A percentile compares a stretch with the other conserved stretches of the same genome.
Evolutionary conservation across 2,888 invertebrate species (phyloP).

Genomic region (Diplolepis rosae): DNA sequence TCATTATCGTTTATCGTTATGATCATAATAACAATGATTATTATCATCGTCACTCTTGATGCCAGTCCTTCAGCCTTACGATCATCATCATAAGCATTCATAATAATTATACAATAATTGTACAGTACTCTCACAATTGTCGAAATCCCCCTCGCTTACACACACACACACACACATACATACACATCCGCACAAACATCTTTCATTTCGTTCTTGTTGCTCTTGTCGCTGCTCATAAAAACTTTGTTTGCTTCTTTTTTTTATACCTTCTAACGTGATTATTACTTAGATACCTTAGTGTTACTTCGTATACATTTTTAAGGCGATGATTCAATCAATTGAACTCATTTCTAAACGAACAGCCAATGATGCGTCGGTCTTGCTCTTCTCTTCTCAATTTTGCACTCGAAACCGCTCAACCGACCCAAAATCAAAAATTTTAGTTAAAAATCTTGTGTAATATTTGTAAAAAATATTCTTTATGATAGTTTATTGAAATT

Average conservation of each 20-base stretch:
- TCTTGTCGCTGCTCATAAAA: conserved; percentile 68
- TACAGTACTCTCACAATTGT: conserved; percentile 60
- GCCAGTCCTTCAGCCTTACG: conserved; percentile 3
- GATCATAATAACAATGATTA: conserved; percentile 57
- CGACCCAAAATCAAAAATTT: not conserved
- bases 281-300: conserved; percentile 74
- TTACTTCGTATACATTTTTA: conserved; percentile 75
- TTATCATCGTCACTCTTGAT: conserved; percentile 26
- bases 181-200: conserved; percentile 42
- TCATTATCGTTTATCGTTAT: conserved; percentile 61
- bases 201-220: conserved; percentile 47
- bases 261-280: conserved; percentile 71
- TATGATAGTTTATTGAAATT: not conserved
- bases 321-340: conserved; percentile 74
- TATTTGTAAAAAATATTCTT: conserved; percentile 17
- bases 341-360: conserved; percentile 72
- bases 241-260: conserved; percentile 65
- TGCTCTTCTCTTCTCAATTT: conserved; percentile 21
- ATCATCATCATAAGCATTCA: conserved; percentile 53
- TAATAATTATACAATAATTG: conserved; percentile 70
- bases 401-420: not conserved
- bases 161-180: conserved; percentile 44
- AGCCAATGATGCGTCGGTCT: conserved; percentile 60
- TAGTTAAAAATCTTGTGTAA: not conserved
- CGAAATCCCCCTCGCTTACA: conserved; percentile 41